Percentiles rank a stretch among this genome's conserved stretches.
phyloP scores from a whole-genome alignment of 1,140 invertebrate genomes.

The Euschistus heros region DNA sequence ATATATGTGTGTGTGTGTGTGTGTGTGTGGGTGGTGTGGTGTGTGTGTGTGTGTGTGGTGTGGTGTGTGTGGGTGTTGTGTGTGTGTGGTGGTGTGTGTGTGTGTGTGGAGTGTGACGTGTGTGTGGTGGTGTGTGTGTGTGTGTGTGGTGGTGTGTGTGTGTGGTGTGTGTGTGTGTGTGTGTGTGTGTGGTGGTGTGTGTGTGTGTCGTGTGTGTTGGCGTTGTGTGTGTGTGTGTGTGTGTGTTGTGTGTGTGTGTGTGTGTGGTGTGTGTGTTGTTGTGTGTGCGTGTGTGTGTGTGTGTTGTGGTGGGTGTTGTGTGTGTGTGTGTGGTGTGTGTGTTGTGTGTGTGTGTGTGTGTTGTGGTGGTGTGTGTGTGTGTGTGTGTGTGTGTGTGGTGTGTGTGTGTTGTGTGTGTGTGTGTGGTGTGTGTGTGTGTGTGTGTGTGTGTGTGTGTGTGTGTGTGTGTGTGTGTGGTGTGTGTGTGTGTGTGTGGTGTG shows the following conservation, averaged over 20 bases:
- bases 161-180: not conserved
- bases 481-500: not conserved
- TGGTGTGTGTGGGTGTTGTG: not conserved
- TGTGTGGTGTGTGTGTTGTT: not conserved
- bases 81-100: not conserved
- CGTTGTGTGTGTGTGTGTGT: not conserved
- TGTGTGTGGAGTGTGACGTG: not conserved
- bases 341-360: not conserved
- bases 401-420: not conserved
- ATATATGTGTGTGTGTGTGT: not conserved
- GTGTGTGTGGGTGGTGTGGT: not conserved
- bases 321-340: not conserved
- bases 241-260: not conserved
- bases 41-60: not conserved
- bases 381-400: not conserved
- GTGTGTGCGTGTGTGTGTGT: not conserved
- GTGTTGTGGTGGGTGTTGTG: not conserved
- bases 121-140: not conserved
- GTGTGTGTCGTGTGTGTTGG: not conserved
- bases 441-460: not conserved
- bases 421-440: not conserved
- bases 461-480: not conserved
- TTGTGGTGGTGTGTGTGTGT: not conserved
- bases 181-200: not conserved
- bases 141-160: not conserved